These are phyloP conservation scores for Liposcelis brunnea DNA, from an alignment of 2,888 invertebrate genomes.

Conservation along the genomic window DNA sequence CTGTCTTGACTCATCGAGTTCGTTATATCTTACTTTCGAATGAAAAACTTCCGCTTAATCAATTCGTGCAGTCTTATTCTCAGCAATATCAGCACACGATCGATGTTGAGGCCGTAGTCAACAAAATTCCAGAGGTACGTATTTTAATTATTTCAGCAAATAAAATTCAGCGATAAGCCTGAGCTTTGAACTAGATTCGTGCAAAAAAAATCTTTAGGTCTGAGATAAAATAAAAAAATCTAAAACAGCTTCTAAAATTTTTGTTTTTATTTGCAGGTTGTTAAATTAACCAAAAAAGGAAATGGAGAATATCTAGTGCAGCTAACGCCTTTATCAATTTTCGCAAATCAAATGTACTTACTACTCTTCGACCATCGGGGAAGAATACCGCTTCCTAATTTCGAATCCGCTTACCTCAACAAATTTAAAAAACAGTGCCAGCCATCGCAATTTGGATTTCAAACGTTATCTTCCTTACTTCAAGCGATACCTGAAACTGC, in stretches of 20 bases:
- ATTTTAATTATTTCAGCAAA: neutral
- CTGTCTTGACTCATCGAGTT: no score
- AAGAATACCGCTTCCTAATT: slow-evolving; percentile 26
- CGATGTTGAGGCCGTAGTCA: no score
- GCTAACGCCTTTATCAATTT: slow-evolving; percentile 30
- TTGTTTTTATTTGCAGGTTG: no score
- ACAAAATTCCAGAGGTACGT: no score
- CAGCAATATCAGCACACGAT: no score
- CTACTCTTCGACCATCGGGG: slow-evolving; percentile 33
- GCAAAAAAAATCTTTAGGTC: neutral
- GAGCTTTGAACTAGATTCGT: neutral
- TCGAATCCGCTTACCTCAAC: slow-evolving; percentile 27
- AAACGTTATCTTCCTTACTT: slow-evolving; percentile 32
- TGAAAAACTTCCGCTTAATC: no score
- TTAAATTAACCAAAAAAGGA: slow-evolving; percentile 19
- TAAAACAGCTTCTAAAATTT: no score
- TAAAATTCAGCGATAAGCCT: no score
- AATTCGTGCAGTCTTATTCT: no score
- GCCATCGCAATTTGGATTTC: slow-evolving; percentile 34
- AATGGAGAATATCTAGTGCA: slow-evolving; percentile 24
- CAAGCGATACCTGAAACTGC: slow-evolving; percentile 36
- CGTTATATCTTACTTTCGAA: no score
- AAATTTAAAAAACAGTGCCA: slow-evolving; percentile 29
- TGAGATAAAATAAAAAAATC: no score
- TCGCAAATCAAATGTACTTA: slow-evolving; percentile 29